These are phyloP conservation scores for Penelope pileata DNA, from an alignment of 2,113 vertebrate genomes.

Conservation along the genomic window DNA sequence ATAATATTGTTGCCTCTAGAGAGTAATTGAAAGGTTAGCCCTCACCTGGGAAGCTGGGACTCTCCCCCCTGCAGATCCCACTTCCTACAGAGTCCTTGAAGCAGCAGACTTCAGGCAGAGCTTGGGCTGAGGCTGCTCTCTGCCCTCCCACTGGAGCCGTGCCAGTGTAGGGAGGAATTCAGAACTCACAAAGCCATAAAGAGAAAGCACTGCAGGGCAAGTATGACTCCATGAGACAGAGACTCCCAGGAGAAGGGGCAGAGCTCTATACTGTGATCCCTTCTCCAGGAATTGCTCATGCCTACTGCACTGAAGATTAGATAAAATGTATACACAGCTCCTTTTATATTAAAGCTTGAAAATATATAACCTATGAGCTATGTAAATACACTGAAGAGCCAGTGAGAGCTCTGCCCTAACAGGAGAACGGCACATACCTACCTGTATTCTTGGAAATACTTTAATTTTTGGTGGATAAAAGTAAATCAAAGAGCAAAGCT, in stretches of 20 bases:
- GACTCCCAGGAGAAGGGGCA: background rate
- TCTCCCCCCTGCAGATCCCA: background rate
- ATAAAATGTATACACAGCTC: background rate
- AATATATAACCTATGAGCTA: conserved; percentile 17
- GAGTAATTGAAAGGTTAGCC: rapidly evolving
- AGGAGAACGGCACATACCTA: conserved; percentile 44
- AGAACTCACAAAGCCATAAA: background rate
- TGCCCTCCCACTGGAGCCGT: background rate
- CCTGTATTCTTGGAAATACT: conserved; percentile 48
- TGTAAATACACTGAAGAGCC: conserved; percentile 11
- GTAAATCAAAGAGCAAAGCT: conserved; percentile 39
- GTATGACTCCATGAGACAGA: conserved; percentile 30
- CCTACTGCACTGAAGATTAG: conserved; percentile 12
- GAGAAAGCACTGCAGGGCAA: conserved; percentile 33
- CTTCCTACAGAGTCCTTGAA: background rate
- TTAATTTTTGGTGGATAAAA: conserved; percentile 52
- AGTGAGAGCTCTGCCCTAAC: conserved; percentile 58
- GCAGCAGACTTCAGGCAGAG: background rate
- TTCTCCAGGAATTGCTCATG: conserved; percentile 26
- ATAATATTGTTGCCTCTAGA: rapidly evolving
- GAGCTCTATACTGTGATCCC: background rate
- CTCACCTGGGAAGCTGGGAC: background rate
- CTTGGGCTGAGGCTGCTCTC: background rate
- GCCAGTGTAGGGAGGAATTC: background rate
- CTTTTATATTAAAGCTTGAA: background rate